Base-by-base conservation (phyloP, 2,888 invertebrate genomes). In the Drosophila nr. medialis region DNA sequence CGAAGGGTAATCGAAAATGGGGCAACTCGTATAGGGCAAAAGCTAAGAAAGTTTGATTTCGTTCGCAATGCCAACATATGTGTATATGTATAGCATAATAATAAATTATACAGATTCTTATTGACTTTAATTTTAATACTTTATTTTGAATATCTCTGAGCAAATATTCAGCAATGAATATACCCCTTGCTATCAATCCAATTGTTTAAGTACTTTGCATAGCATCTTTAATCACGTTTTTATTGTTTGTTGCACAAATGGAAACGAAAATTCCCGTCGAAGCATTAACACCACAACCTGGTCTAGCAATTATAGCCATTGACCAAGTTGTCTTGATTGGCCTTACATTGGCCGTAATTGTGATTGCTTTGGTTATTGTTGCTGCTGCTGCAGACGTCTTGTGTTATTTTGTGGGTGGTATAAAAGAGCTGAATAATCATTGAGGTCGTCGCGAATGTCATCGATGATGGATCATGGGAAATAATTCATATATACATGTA, bases 201-300 rank as follows among this genome's bases (percentile, higher is more conserved):
- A 78, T 75, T 86, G 63, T 54, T 75, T 36, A 34, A 64, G 67
- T 72, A 66, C 67, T 81, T 78, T 78, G 88, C 83, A 87, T 87
- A 74, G 81, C 89, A 90, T 83, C 86, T 86, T 86, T 88, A 86
- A 86, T 86, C 86, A 86, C 90, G 89, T 90, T 86, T 86, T 88
- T 83, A 90, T 86, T 86, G 88, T 89, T 78, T 71, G 83, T 71
- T 83, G 88, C 83, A 77, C 72, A 80, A 81, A 84, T 80, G 75
- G 79, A 86, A 83, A 67, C 75, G 66, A 75, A 75, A 73, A 72
- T 65, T 73, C 59, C 75, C 64, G 69, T 51, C 80, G 54, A 64
- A 61, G 48, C 72, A 78, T 75, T 78, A 72, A 65, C 79, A 75
- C 67, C 64, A 61, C 45, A 66, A 60, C 66, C 48, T 63, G 64